A percentile compares a stretch with the other conserved stretches of the same genome.
Evolutionary conservation across 2,113 vertebrate genomes (phyloP).

Genomic region (Coturnix japonica): DNA sequence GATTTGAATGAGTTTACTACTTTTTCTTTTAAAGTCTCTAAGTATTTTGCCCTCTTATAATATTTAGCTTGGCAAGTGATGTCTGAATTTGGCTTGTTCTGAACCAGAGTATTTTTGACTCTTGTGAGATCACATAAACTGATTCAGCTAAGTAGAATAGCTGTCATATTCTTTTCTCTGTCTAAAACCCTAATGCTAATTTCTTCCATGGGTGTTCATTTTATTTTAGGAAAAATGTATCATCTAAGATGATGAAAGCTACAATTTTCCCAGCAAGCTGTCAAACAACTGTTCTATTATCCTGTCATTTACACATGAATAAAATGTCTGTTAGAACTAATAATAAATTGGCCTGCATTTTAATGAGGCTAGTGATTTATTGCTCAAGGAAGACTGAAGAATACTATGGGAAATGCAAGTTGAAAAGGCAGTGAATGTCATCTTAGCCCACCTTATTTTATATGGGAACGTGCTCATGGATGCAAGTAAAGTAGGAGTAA

Average conservation of each 20-base stretch:
- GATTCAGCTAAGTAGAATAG: slow-evolving; percentile 3
- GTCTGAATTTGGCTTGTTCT: slow-evolving; percentile 16
- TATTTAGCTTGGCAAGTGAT: background rate
- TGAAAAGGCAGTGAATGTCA: background rate
- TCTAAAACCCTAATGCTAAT: slow-evolving; percentile 17
- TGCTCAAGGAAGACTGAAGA: slow-evolving; percentile 26
- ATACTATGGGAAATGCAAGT: background rate
- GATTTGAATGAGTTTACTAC: background rate
- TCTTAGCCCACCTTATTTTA: background rate
- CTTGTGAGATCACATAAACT: slow-evolving; percentile 3
- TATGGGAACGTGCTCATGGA: background rate
- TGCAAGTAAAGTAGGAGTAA: background rate
- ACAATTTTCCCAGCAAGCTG: slow-evolving; percentile 66
- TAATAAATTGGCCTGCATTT: slow-evolving; percentile 65
- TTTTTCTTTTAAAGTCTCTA: background rate
- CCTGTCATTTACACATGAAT: slow-evolving; percentile 66
- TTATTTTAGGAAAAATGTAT: slow-evolving; percentile 69
- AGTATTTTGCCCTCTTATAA: background rate
- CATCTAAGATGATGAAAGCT: slow-evolving; percentile 62
- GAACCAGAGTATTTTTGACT: slow-evolving; percentile 34
- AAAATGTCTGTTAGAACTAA: slow-evolving; percentile 61
- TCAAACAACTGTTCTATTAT: slow-evolving; percentile 68
- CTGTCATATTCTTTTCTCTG: slow-evolving; percentile 30
- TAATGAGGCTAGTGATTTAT: background rate
- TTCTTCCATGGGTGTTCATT: slow-evolving; percentile 41